Evolutionary conservation across 2,797 vertebrate species (phyloP), one percentile per base, ranked within the genome.

Genomic region (Loriculus beryllinus): DNA sequence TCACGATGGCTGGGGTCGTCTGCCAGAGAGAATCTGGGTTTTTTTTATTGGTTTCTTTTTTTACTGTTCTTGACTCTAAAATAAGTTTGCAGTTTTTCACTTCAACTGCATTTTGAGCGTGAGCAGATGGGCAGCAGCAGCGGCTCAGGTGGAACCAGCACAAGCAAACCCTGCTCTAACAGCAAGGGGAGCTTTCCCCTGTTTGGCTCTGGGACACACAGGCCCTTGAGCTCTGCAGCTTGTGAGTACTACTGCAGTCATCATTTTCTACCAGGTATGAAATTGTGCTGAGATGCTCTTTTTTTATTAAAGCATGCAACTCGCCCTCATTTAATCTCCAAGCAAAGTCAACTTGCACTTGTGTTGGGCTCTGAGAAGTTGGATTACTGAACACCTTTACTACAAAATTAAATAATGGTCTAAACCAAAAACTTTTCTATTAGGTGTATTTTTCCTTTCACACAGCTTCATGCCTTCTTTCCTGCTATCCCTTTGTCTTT

Each of bases 91-190:
- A 23, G 10, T 25, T 92, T 82, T 92, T 71, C n/a, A 12, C 8
- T 81, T 86, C 33, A 81, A 51, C 40, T 0, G 0, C 33, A 11
- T 43, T 35, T 65, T 40, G 28, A 75, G 25, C 0, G 0, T 56
- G 56, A 90, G 33, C 43, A 67, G 86, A 68, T 64, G 62, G 57
- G 40, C 81, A 88, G 64, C 70, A 65, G 51, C 82, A 82, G 85
- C 18, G n/a, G 74, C 35, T 90, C 77, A 68, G 70, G 74, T 93
- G 69, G 65, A 71, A 68, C 16, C 3, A 9, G 45, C 20, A 29
- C 37, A 78, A 31, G 45, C 39, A 75, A 68, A 78, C 22, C 14
- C 10, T 2, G 0, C 12, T 78, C 17, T 78, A 25, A 17, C 0
- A 0, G 42, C 7, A 12, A 25, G 25, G 39, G 35, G 29, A 12